Evolutionary conservation across 2,888 invertebrate genomes (phyloP).

Genomic region (Hirtodrosophila histrioides): DNA sequence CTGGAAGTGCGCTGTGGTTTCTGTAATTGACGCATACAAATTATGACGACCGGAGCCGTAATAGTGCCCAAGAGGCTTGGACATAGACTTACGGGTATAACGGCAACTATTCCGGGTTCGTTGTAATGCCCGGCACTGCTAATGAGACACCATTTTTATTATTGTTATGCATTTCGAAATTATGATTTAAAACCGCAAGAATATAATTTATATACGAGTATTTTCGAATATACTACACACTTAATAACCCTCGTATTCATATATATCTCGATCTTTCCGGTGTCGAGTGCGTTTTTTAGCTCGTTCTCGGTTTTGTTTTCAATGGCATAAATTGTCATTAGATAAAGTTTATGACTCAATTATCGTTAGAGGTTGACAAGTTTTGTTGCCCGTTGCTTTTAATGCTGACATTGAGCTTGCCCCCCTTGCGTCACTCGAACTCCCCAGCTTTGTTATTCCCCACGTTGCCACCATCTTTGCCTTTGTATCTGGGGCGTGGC

Average conservation of each 20-base stretch:
- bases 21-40: conserved; percentile 64
- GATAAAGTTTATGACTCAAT: conserved; percentile 78
- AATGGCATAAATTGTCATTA: conserved; percentile 79
- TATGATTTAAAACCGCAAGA: conserved; percentile 69
- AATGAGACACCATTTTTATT: conserved; percentile 63
- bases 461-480: conserved; percentile 37
- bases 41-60: conserved; percentile 27
- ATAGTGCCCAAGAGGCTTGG: not conserved
- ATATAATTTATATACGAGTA: conserved; percentile 54
- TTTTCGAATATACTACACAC: conserved; percentile 7
- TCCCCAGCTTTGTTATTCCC: conserved; percentile 30
- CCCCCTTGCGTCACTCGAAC: not conserved
- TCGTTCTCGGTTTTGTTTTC: conserved; percentile 51
- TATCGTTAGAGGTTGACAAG: conserved; percentile 73
- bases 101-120: conserved; percentile 33
- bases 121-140: conserved; percentile 46
- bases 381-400: conserved; percentile 65
- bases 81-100: conserved; percentile 14
- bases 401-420: conserved; percentile 67
- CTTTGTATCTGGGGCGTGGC: conserved; percentile 48
- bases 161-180: conserved; percentile 50
- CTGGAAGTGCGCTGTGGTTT: conserved; percentile 37
- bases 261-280: conserved; percentile 54
- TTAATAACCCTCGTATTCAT: no score
- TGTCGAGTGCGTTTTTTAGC: conserved; percentile 35